Evolutionary conservation across 2,113 vertebrate species (phyloP), one percentile per base, ranked within the genome.

Genomic region (Fukomys damarensis): DNA sequence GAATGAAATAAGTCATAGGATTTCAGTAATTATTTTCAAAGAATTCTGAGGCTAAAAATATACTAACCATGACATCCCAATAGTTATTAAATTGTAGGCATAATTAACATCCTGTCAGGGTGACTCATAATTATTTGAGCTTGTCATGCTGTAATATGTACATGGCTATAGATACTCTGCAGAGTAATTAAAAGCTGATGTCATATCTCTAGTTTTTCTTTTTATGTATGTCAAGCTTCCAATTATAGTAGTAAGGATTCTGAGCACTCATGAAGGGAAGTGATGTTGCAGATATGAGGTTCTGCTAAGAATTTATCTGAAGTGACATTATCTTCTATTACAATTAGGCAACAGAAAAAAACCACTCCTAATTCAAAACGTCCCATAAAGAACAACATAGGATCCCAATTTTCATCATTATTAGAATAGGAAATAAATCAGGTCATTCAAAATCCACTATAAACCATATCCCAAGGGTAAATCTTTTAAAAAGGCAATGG

Each of bases 281-380:
- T 86, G 65, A 82, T 20, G n/a, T 30, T 68, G 68, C 80, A 82
- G 70, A 81, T 38, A 59, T 0, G 30, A 86, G 13, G 26, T 65
- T 68, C 91, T 86, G 46, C 46, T 87, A 98, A 98, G 96, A 97
- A 83, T 82, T 96, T 59, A 41, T 97, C 92, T 98, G 95, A 97
- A 98, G 97, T 94, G 96, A 98, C 88, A 97, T 82, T 89, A 93
- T 93, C 92, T 98, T 98, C 97, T 89, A 97, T 97, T 96, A 98
- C 61, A 97, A 94, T 97, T 96, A 97, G 84, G 96, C 92, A 94
- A 96, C 86, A 95, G 94, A 97, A 98, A 98, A 98, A 76, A 98
- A 98, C 96, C 96, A 98, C 96, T 95, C 89, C 97, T 97, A 98
- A 98, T 97, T 97, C 96, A 98, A 98, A 98, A 98, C 84, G 59